Base-by-base conservation (phyloP, 2,888 invertebrate genomes). In the Drosophila phalerata region DNA sequence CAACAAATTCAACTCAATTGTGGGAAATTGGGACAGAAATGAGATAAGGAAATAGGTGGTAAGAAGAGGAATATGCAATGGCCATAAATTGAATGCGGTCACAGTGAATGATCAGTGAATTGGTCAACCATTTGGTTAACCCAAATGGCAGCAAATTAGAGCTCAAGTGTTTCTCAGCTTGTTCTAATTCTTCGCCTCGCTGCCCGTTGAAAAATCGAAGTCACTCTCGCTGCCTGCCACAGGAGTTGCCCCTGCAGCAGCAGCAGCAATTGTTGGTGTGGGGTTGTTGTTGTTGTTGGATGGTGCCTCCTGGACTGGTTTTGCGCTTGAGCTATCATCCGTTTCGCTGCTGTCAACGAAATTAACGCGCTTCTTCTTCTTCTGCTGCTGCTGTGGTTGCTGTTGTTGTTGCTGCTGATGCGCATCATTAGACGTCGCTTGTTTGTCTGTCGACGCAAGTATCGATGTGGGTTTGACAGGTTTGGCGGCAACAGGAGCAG, bases 331-430 rank as follows among this genome's bases (percentile, higher is more conserved):
- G 80, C 92, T 92, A 61, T 91, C 91, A 74, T 92, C 92, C 63
- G 92, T 91, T 85, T 92, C 92, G 78, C 92, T 92, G 87, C 91
- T 90, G 73, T 92, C 92, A 73, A 92, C 90, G 76, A 92, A 92
- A 86, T 91, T 92, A 73, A 92, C 92, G 81, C 91, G 91, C 81
- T 92, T 92, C 86, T 92, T 92, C 81, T 92, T 92, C 77, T 92
- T 92, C 70, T 87, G 81, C 79, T 69, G 77, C 60, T 77, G 77
- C 56, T 64, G 61, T 74, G 81, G 52, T 34, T 85, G 73, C 65
- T 85, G 88, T 74, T 86, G 81, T 66, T 83, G 84, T 65, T 71
- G 60, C 61, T 67, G 61, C 63, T 76, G 90, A 73, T 85, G 88
- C 69, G 90, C 89, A 66, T 92, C 92, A 79, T 87, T 91, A 75